Percentiles rank a stretch among this genome's conserved stretches.
phyloP scores from a whole-genome alignment of 2,797 vertebrate species.

The Salmo trutta region DNA sequence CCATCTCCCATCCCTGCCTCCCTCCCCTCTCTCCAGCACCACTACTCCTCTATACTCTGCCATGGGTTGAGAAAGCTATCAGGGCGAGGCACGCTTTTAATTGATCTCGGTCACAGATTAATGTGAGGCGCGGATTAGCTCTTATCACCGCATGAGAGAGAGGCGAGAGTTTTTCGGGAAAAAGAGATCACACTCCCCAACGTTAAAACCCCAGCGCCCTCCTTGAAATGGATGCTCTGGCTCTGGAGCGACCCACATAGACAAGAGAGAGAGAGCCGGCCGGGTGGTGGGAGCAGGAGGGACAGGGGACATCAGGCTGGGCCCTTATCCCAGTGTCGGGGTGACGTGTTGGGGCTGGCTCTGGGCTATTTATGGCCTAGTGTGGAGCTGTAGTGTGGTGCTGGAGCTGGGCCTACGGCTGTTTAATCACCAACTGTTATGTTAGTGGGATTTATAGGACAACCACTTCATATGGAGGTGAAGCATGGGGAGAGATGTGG shows the following conservation, averaged over 20 bases:
- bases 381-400: slow-evolving; percentile 34
- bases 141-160: slow-evolving; percentile 67
- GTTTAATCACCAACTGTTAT: slow-evolving; percentile 58
- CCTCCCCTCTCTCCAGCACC: slow-evolving; percentile 31
- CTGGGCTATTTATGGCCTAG: slow-evolving; percentile 58
- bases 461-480: slow-evolving; percentile 58
- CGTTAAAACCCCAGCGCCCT: slow-evolving; percentile 73
- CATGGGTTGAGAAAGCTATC: slow-evolving; percentile 75
- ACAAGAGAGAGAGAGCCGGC: slow-evolving; percentile 62
- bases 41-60: slow-evolving; percentile 60
- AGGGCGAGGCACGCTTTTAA: slow-evolving; percentile 74
- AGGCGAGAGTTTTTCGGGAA: slow-evolving; percentile 66
- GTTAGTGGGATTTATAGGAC: slow-evolving; percentile 64
- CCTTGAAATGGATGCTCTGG: slow-evolving; percentile 73
- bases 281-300: slow-evolving; percentile 54
- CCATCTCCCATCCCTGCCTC: slow-evolving; percentile 36
- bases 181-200: slow-evolving; percentile 72
- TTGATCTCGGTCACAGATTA: slow-evolving; percentile 84
- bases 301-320: slow-evolving; percentile 66
- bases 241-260: slow-evolving; percentile 71
- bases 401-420: slow-evolving; percentile 34
- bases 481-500: slow-evolving; percentile 35
- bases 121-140: slow-evolving; percentile 78
- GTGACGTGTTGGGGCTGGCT: slow-evolving; percentile 65
- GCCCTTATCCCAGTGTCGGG: slow-evolving; percentile 74